Evolutionary conservation across 2,888 invertebrate genomes (phyloP).

Genomic region (Temnothorax unifasciatus): DNA sequence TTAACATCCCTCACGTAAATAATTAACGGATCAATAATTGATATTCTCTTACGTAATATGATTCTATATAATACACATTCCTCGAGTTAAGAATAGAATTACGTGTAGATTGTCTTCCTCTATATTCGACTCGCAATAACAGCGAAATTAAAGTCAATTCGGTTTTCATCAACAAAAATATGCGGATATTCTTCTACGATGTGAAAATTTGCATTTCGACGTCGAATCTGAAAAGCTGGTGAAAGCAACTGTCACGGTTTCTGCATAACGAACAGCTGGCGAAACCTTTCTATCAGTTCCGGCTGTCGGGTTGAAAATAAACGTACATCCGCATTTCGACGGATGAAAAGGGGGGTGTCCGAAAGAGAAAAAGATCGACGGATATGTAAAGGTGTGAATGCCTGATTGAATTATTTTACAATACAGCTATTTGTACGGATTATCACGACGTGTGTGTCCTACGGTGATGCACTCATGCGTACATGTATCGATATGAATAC

Average conservation of each 20-base stretch:
- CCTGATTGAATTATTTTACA: constrained; percentile 28
- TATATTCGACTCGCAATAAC: background rate
- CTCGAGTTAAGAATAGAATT: constrained; percentile 4
- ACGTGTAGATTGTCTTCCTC: background rate
- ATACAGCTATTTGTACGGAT: constrained; percentile 24
- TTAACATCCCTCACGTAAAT: background rate
- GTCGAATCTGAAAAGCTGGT: background rate
- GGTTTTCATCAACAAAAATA: background rate
- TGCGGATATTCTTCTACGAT: background rate
- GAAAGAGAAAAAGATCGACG: background rate
- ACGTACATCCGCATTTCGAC: constrained; percentile 23
- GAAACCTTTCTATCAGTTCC: constrained; percentile 43
- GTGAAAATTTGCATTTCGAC: constrained; percentile 22
- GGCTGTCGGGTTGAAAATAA: constrained; percentile 47
- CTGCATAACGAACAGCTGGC: constrained; percentile 36
- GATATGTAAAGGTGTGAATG: background rate
- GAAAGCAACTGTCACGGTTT: constrained; percentile 41
- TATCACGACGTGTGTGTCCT: background rate
- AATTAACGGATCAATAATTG: background rate
- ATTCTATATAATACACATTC: background rate
- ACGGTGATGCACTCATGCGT: background rate
- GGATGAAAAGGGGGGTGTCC: background rate
- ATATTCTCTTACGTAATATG: background rate
- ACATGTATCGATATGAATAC: background rate
- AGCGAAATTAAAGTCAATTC: background rate